These are phyloP conservation scores for Gambusia yucatana DNA, from an alignment of 2,797 vertebrate genomes.

Conservation along the genomic window DNA sequence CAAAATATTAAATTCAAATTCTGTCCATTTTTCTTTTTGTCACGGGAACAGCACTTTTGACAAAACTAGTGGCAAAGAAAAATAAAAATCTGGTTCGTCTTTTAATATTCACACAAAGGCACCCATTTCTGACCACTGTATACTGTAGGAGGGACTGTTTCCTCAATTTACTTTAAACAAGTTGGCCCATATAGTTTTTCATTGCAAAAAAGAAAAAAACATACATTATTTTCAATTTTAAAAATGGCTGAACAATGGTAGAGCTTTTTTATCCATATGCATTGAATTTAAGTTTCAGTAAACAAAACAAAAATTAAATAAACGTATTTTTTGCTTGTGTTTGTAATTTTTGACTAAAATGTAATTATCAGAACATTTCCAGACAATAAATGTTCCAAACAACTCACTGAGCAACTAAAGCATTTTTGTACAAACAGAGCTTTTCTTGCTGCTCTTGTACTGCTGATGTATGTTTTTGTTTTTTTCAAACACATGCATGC, in stretches of 20 bases:
- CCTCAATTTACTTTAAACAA: not conserved
- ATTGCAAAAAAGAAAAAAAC: not conserved
- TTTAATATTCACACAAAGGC: not conserved
- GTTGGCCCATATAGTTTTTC: not conserved
- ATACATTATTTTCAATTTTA: not conserved
- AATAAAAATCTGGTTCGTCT: not conserved
- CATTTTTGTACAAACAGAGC: not conserved
- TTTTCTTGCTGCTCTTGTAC: slow-evolving; percentile 23
- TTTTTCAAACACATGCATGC: slow-evolving; percentile 24
- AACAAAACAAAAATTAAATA: not conserved
- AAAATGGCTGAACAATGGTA: not conserved
- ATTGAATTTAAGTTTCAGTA: not conserved
- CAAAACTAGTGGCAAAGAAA: not conserved
- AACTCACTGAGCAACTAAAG: not conserved
- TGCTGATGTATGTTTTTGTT: slow-evolving; percentile 51
- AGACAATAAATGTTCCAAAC: not conserved
- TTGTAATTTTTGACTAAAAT: not conserved
- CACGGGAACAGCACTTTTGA: not conserved
- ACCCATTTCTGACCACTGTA: not conserved
- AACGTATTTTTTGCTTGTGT: not conserved
- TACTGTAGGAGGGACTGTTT: not conserved
- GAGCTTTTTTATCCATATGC: not conserved
- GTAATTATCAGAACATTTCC: not conserved
- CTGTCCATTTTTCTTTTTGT: not conserved
- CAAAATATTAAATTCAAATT: not conserved